Base-by-base conservation (phyloP, 2,888 invertebrate species). In the Tenthredo notha region DNA sequence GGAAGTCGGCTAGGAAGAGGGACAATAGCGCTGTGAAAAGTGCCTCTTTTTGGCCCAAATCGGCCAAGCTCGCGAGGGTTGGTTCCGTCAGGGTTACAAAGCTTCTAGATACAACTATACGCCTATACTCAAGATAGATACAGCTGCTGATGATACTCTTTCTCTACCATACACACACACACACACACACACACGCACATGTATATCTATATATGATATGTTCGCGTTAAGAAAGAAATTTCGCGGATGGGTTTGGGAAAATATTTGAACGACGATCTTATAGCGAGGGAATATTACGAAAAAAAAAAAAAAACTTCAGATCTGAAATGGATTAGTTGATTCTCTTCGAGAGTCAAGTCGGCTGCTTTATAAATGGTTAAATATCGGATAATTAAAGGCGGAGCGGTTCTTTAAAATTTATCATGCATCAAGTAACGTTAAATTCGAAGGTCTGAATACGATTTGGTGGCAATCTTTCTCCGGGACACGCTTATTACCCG, bases 1-100 rank as follows among this genome's bases (percentile, higher is more conserved):
- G 89, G 88, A 88, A 90, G 89, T 89, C 89, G 90, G 90, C 58
- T 33, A 18, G 37, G 58, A 58, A 58, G 37, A 37, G 47, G 78
- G 78, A 78, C 78, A 78, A 78, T 37, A 78, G 58, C 47, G 1
- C 54, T 40, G 78, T 58, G 37, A 78, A 78, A 78, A 78, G 78
- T 78, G 78, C 54, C 58, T 58, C 33, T 58, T 58, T 78, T 58
- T 78, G 7, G 29, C 29, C 58, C 7, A 58, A 78, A 54, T 78
- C 78, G 78, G 21, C 78, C 54, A 29, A 37, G 78, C 58, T 78
- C 21, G 21, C n/a, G 54, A 77, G 78, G 54, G 58, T 78, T n/a
- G 18, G 37, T 37, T 58, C 15, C n/a, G n/a, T 21, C 21, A 40
- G 72, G 72, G 40, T 40, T 43, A 72, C 72, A 72, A 72, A 72